Conservation (phyloP, 1,140 invertebrate genomes). For the Anthonomus grandis region DNA sequence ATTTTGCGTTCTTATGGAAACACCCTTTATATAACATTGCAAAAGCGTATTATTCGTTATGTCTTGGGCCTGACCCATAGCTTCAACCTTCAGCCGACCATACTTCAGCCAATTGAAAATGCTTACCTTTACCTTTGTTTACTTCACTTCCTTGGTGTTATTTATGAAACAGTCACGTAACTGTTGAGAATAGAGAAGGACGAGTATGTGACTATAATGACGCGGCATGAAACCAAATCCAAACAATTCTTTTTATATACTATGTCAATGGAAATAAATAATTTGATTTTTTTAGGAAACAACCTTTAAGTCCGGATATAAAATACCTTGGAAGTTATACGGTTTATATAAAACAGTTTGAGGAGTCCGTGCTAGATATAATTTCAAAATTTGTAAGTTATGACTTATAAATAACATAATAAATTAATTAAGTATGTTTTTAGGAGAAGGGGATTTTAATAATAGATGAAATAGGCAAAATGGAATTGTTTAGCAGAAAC, state of each 20-base stretch:
- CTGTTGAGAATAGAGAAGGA: too few species aligned
- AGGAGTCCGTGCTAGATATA: constrained; percentile 49
- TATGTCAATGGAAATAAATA: neutral
- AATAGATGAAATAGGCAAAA: constrained; percentile 68
- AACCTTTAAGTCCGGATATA: constrained; percentile 18
- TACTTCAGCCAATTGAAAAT: too few species aligned
- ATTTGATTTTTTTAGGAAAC: constrained; percentile 17
- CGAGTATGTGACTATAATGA: neutral
- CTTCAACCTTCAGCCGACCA: too few species aligned
- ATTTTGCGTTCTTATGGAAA: too few species aligned
- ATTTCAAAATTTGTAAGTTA: constrained; percentile 6
- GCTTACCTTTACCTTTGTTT: too few species aligned
- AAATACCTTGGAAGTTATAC: constrained; percentile 57
- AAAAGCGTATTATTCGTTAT: too few species aligned
- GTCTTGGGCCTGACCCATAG: too few species aligned
- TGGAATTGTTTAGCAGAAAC: constrained; percentile 61
- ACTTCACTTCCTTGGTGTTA: too few species aligned
- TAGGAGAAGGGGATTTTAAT: constrained; percentile 49
- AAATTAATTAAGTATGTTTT: too few species aligned
- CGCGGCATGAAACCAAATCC: neutral
- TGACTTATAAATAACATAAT: constrained; percentile 16
- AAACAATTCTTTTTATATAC: constrained; percentile 5
- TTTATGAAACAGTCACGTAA: too few species aligned
- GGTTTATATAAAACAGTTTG: constrained; percentile 59
- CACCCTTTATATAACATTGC: too few species aligned